Conservation (phyloP, 2,113 vertebrate species). For the Poeciliopsis turrubarensis region DNA sequence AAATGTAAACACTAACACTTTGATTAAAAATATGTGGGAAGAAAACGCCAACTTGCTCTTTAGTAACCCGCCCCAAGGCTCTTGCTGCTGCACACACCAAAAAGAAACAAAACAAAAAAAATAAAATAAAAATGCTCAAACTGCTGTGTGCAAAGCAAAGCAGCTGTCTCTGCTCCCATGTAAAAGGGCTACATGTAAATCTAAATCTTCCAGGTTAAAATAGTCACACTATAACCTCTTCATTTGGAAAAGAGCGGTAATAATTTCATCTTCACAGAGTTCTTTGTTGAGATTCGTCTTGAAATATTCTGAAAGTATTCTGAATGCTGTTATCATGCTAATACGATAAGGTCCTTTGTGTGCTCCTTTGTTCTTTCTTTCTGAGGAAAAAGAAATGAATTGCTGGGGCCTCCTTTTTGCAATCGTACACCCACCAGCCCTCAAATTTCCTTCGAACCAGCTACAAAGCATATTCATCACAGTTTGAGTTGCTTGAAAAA, state of each 20-base stretch:
- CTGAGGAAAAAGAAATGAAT: slow-evolving; percentile 38
- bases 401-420: slow-evolving; percentile 39
- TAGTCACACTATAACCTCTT: slow-evolving; percentile 6
- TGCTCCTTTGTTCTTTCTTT: slow-evolving; percentile 59
- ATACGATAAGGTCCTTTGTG: slow-evolving; percentile 58
- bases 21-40: slow-evolving; percentile 80
- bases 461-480: slow-evolving; percentile 36
- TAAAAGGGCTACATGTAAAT: slow-evolving; percentile 30
- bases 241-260: neutral
- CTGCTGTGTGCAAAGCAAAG: slow-evolving; percentile 46
- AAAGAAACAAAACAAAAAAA: slow-evolving; percentile 68
- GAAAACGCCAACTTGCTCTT: slow-evolving; percentile 76
- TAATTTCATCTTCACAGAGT: slow-evolving; percentile 4
- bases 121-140: slow-evolving; percentile 66
- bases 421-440: slow-evolving; percentile 37
- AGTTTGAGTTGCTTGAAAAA: slow-evolving; percentile 43
- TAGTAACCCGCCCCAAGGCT: slow-evolving; percentile 74
- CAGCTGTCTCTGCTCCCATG: slow-evolving; percentile 32
- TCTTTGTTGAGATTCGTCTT: slow-evolving; percentile 23
- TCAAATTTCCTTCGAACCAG: slow-evolving; percentile 32
- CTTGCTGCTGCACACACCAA: slow-evolving; percentile 60
- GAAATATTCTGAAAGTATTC: slow-evolving; percentile 43
- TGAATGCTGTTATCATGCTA: slow-evolving; percentile 66
- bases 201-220: slow-evolving; percentile 22
- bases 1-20: slow-evolving; percentile 79